Evolutionary conservation across 2,113 vertebrate genomes (phyloP), one percentile per base, ranked within the genome.

Genomic region (Argyrosomus japonicus): DNA sequence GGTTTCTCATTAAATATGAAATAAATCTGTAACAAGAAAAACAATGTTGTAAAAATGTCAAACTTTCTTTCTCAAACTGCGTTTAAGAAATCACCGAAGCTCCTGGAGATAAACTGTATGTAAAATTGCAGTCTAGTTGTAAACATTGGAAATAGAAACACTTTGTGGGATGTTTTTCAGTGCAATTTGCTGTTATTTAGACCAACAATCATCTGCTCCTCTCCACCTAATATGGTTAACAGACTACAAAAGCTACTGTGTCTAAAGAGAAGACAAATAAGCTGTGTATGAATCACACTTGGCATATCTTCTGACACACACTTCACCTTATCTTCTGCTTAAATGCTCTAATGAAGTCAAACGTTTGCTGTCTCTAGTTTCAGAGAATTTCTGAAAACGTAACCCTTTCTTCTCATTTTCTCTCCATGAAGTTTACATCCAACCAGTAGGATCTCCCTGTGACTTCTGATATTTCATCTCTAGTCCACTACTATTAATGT

Each of bases 41-140:
- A 57, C 50, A 60, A 43, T 67, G 23, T n/a, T 79, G 76, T 51
- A 58, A 61, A 83, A 58, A 67, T 21, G 29, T 77, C 70, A 86
- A 43, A 69, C 40, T 40, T 40, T 8, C 36, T 40, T 40, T 40
- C 36, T 74, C 47, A 77, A 40, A 36, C 63, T 57, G 62, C 63
- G 57, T 78, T 77, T 72, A 53, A 25, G 23, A 84, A 80, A 71
- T 68, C 56, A 77, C 71, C 78, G 60, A 78, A 68, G 27, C 62
- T 62, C 53, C 50, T 29, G 17, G 43, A 79, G 62, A 50, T 62
- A 40, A 85, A 70, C 23, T 47, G 54, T 51, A 4, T 40, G 36
- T 40, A 40, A 40, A 53, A 48, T 40, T 69, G 29, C 51, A 71
- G 40, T 47, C 25, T 36, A 64, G 56, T 0, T 60, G 48, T 62